Conservation (phyloP, 2,888 invertebrate species). For the Lycaena phlaeas region DNA sequence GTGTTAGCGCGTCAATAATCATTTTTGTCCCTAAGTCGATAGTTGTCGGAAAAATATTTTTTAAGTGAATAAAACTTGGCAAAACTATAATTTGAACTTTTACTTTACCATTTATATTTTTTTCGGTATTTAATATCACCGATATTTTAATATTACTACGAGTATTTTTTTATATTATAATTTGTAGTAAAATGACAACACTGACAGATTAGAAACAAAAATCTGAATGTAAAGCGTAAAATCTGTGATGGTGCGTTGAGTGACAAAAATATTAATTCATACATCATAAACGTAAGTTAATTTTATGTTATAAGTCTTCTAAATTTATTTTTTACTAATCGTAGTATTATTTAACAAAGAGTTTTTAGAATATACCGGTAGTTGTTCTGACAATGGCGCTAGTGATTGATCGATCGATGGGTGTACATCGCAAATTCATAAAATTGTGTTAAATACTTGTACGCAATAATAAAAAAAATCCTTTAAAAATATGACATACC, state of each 20-base stretch:
- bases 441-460: conserved; percentile 2
- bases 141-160: too few species aligned
- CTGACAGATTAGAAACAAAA: neutral
- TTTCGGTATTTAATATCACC: too few species aligned
- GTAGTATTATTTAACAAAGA: neutral
- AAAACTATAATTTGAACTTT: too few species aligned
- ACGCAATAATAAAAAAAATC: neutral
- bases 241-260: neutral
- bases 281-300: conserved; percentile 3
- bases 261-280: conserved; percentile 1
- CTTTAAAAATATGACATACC: too few species aligned
- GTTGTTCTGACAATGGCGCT: conserved; percentile 16
- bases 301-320: neutral
- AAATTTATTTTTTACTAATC: neutral
- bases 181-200: too few species aligned
- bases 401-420: conserved; percentile 18
- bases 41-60: too few species aligned
- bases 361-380: conserved; percentile 11
- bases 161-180: too few species aligned
- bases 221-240: neutral
- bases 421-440: conserved; percentile 5
- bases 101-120: too few species aligned
- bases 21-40: too few species aligned
- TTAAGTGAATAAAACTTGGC: too few species aligned
- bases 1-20: too few species aligned